Evolutionary conservation across 2,888 invertebrate genomes (phyloP).

Genomic region (Oxycera nigricornis): DNA sequence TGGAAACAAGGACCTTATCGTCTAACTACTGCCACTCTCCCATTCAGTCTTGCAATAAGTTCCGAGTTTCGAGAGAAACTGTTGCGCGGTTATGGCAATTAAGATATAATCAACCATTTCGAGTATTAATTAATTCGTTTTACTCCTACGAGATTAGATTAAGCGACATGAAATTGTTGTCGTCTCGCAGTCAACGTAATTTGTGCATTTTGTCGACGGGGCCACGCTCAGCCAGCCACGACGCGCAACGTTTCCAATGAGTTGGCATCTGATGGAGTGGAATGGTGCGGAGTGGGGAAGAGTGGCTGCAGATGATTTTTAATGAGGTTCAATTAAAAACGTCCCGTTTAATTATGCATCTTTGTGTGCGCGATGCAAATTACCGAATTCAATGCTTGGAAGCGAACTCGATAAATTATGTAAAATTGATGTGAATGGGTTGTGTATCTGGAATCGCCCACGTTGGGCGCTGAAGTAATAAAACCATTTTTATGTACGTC

Average conservation of each 20-base stretch:
- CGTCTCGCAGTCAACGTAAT: constrained; percentile 1
- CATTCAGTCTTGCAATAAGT: constrained; percentile 6
- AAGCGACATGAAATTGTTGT: constrained; percentile 20
- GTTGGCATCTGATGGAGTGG: constrained; percentile 26
- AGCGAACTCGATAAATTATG: constrained; percentile 26
- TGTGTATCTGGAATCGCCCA: neutral
- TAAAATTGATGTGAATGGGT: constrained; percentile 21
- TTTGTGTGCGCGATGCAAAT: constrained; percentile 24
- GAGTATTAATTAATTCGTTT: constrained; percentile 35
- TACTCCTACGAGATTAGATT: constrained; percentile 29
- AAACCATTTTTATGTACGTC: no score
- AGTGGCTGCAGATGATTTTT: constrained; percentile 29
- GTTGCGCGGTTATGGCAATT: constrained; percentile 35
- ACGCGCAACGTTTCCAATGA: neutral
- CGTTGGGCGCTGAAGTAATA: neutral
- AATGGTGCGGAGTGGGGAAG: constrained; percentile 2
- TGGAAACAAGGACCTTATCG: neutral
- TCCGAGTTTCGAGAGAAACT: constrained; percentile 14
- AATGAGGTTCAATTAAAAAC: constrained; percentile 34
- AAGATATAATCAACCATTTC: constrained; percentile 36
- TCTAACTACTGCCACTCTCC: neutral
- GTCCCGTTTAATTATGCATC: constrained; percentile 32
- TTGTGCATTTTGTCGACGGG: neutral
- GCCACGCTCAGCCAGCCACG: neutral
- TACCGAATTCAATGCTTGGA: constrained; percentile 20